Evolutionary conservation across 2,888 invertebrate genomes (phyloP).

Genomic region (Parascotia fuliginaria): DNA sequence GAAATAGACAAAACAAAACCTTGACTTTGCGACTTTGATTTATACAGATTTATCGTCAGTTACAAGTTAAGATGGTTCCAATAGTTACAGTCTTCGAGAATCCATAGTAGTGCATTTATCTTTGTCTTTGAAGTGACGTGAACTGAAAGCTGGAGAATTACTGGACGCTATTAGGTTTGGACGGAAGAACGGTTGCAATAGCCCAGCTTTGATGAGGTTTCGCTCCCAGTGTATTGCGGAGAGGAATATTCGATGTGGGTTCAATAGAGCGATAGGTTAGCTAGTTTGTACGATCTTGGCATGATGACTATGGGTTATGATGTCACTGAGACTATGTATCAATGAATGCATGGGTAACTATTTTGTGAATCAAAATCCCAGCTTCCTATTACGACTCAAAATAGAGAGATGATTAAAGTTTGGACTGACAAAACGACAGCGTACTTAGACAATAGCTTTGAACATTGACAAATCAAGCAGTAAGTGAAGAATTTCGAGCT

Average conservation of each 20-base stretch:
- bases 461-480: no score
- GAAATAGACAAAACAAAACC: no score
- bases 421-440: no score
- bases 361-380: no score
- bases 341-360: no score
- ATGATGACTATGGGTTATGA: not conserved
- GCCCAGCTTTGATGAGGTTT: constrained; percentile 21
- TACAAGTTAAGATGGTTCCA: not conserved
- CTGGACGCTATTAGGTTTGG: constrained; percentile 26
- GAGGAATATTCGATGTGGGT: not conserved
- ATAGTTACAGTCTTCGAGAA: not conserved
- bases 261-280: not conserved
- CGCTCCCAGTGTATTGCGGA: constrained; percentile 1
- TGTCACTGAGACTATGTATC: not conserved
- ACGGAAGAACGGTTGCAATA: constrained; percentile 19
- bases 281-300: not conserved
- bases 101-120: constrained; percentile 15
- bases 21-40: no score
- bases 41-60: no score
- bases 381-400: no score
- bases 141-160: constrained; percentile 23
- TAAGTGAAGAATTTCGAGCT: no score
- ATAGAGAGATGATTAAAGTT: no score
- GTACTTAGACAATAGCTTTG: no score
- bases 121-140: constrained; percentile 35